phyloP scores from a whole-genome alignment of 2,888 invertebrate species.

The Nemotelus pantherinus region DNA sequence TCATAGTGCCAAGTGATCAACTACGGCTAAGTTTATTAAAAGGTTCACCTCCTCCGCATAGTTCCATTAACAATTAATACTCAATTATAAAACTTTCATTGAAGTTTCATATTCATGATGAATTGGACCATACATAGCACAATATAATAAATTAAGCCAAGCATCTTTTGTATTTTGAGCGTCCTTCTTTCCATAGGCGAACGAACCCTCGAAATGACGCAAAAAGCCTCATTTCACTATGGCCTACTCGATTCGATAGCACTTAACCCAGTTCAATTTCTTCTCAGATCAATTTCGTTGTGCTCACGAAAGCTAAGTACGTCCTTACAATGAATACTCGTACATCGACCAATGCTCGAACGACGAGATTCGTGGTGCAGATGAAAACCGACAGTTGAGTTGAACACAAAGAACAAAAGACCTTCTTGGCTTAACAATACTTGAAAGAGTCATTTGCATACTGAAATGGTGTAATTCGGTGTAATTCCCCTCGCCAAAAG shows the following conservation, averaged over 20 bases:
- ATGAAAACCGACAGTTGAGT: background rate
- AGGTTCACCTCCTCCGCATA: too few species aligned
- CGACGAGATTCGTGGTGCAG: background rate
- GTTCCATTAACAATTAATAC: too few species aligned
- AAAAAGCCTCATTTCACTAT: slow-evolving; percentile 35
- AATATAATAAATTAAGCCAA: slow-evolving; percentile 1
- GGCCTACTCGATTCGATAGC: slow-evolving; percentile 29
- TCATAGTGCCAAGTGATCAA: too few species aligned
- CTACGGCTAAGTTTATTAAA: too few species aligned
- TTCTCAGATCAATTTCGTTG: slow-evolving; percentile 35
- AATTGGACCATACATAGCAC: too few species aligned
- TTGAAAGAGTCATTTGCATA: slow-evolving; percentile 44
- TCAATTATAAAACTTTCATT: too few species aligned
- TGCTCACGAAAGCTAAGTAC: slow-evolving; percentile 4
- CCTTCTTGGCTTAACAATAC: slow-evolving; percentile 37
- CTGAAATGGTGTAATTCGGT: slow-evolving; percentile 40
- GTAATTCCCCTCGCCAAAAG: slow-evolving; percentile 40
- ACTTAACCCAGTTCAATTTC: slow-evolving; percentile 44
- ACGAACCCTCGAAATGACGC: slow-evolving; percentile 18
- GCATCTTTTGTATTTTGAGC: slow-evolving; percentile 10
- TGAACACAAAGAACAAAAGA: slow-evolving; percentile 37
- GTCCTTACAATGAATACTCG: background rate
- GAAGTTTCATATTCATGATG: too few species aligned
- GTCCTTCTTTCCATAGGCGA: background rate
- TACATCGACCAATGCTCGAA: background rate